phyloP scores from a whole-genome alignment of 2,113 vertebrate species.

The Tupaia tana region DNA sequence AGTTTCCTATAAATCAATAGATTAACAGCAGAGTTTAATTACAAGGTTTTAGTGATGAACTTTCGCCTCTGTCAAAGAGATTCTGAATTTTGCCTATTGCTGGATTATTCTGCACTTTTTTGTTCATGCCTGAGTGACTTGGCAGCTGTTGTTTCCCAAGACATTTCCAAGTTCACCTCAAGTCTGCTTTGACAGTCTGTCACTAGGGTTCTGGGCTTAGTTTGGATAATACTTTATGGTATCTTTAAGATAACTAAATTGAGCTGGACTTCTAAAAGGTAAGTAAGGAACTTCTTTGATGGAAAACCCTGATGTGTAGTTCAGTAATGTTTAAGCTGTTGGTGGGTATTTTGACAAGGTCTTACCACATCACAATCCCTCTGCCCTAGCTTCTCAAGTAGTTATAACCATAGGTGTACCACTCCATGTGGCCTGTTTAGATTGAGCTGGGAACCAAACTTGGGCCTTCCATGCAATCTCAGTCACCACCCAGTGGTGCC shows the following conservation, averaged over 20 bases:
- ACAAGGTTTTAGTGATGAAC: background rate
- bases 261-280: background rate
- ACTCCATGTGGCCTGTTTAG: no score
- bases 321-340: background rate
- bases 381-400: no score
- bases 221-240: background rate
- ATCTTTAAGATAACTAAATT: background rate
- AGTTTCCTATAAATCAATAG: background rate
- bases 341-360: no score
- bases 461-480: no score
- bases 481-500: no score
- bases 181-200: conserved; percentile 24
- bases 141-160: background rate
- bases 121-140: background rate
- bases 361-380: no score
- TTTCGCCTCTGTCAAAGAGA: conserved; percentile 43
- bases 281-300: background rate
- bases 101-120: background rate
- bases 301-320: background rate
- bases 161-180: conserved; percentile 30
- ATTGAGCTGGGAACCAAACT: no score
- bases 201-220: background rate
- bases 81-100: background rate
- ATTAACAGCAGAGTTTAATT: background rate
- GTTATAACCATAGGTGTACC: no score